Evolutionary conservation across 1,140 invertebrate species (phyloP).

Genomic region (Megathymus violae): DNA sequence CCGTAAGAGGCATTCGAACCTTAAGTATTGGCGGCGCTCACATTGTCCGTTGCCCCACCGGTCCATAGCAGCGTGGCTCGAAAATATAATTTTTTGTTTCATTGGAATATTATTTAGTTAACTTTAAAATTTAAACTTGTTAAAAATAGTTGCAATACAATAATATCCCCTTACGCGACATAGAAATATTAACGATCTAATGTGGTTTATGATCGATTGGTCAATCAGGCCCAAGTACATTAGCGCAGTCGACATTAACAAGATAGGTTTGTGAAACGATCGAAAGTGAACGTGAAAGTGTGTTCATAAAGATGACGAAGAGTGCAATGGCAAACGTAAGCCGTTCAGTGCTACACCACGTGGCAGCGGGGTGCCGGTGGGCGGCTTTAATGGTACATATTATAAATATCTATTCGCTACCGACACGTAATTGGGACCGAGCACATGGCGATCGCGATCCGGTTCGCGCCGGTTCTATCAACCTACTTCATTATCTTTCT

Average conservation of each 20-base stretch:
- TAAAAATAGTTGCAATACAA: too few relatives aligned
- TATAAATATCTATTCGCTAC: neutral
- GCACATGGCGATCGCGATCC: slow-evolving; percentile 36
- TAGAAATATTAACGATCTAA: too few relatives aligned
- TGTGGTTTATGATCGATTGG: too few relatives aligned
- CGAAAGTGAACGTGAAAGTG: neutral
- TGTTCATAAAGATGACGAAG: neutral
- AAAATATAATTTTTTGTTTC: too few relatives aligned
- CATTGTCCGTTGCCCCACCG: too few relatives aligned
- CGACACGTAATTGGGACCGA: slow-evolving; percentile 40
- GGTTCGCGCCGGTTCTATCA: slow-evolving; percentile 46
- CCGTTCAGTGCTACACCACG: slow-evolving; percentile 10
- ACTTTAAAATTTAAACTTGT: too few relatives aligned
- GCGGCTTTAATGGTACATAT: slow-evolving; percentile 4
- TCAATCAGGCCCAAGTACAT: too few relatives aligned
- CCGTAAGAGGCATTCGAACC: too few relatives aligned
- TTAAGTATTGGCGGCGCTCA: too few relatives aligned
- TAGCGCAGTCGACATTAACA: neutral
- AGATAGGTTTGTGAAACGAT: neutral
- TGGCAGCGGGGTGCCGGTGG: slow-evolving; percentile 3
- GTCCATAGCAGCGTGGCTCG: too few relatives aligned
- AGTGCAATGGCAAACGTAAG: neutral
- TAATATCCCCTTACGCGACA: too few relatives aligned
- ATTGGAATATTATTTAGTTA: too few relatives aligned
- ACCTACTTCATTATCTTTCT: slow-evolving; percentile 64